These are phyloP conservation scores for Hypotaenidia philippensis DNA, from an alignment of 2,797 vertebrate genomes.

Conservation along the genomic window DNA sequence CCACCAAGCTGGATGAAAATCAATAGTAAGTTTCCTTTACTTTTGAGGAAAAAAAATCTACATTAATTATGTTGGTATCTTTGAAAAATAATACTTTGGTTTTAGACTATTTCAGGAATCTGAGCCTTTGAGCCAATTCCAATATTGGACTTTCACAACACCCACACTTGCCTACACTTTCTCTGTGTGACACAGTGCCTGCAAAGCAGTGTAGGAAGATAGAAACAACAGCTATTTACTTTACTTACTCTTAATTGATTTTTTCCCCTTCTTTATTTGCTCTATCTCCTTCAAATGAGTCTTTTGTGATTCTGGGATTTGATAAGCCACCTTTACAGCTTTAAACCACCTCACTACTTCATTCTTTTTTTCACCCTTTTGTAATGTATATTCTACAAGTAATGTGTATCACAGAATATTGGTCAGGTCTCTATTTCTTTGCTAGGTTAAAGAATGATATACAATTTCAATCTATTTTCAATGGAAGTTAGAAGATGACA, in stretches of 20 bases:
- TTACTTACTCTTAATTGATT: slow-evolving; percentile 44
- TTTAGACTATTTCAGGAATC: background rate
- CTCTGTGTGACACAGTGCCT: slow-evolving; percentile 2
- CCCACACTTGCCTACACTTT: background rate
- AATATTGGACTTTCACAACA: background rate
- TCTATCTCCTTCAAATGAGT: slow-evolving; percentile 28
- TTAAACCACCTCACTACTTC: slow-evolving; percentile 23
- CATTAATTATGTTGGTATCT: too few species aligned
- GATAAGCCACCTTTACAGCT: slow-evolving; percentile 54
- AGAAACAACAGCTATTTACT: slow-evolving; percentile 44
- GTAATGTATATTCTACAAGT: slow-evolving; percentile 62
- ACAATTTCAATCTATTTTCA: slow-evolving; percentile 77
- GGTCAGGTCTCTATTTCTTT: slow-evolving; percentile 49
- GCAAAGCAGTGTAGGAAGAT: slow-evolving; percentile 20
- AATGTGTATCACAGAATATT: slow-evolving; percentile 33
- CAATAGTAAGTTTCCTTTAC: background rate
- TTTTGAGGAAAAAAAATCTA: background rate
- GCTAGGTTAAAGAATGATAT: slow-evolving; percentile 68
- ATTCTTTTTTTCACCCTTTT: slow-evolving; percentile 51
- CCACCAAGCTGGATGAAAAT: background rate
- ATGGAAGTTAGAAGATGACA: slow-evolving; percentile 72
- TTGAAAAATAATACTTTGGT: background rate
- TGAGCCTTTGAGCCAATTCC: background rate
- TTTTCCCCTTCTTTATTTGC: background rate
- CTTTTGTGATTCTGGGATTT: slow-evolving; percentile 57